Conservation (phyloP, 2,113 vertebrate genomes). For the Saimiri boliviensis region DNA sequence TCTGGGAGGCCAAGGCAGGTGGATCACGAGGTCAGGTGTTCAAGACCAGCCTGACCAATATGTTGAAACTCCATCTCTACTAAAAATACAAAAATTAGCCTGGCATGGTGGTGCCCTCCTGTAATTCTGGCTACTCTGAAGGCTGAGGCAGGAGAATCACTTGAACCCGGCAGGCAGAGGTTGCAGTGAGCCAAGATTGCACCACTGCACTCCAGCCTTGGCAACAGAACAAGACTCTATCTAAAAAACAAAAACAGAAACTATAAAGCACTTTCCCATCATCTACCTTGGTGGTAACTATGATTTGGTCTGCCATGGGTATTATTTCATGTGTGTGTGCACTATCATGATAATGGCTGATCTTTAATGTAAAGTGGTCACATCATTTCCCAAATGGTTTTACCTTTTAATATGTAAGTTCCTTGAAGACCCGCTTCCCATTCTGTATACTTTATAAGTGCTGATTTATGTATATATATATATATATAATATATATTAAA, state of each 20-base stretch:
- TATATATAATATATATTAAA: constrained; percentile 46
- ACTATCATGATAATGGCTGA: background rate
- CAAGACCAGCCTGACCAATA: no score
- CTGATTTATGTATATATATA: constrained; percentile 35
- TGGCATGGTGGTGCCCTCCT: no score
- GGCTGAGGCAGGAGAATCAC: no score
- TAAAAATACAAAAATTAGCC: no score
- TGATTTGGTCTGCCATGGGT: background rate
- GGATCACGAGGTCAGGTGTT: no score
- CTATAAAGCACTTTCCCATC: accelerated
- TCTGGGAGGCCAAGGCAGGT: no score
- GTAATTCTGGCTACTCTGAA: no score
- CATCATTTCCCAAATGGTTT: constrained; percentile 40
- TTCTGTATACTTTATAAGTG: background rate
- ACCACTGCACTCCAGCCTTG: no score
- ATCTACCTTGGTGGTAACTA: background rate
- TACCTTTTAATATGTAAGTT: constrained; percentile 59
- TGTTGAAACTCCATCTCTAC: no score
- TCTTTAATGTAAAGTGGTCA: background rate
- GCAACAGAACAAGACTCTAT: no score
- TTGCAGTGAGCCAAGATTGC: no score
- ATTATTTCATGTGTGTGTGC: background rate
- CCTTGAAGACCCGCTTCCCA: background rate
- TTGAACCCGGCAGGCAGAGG: no score
- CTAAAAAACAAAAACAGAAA: background rate